Base-by-base conservation (phyloP, 2,113 vertebrate genomes). In the Oenanthe melanoleuca region DNA sequence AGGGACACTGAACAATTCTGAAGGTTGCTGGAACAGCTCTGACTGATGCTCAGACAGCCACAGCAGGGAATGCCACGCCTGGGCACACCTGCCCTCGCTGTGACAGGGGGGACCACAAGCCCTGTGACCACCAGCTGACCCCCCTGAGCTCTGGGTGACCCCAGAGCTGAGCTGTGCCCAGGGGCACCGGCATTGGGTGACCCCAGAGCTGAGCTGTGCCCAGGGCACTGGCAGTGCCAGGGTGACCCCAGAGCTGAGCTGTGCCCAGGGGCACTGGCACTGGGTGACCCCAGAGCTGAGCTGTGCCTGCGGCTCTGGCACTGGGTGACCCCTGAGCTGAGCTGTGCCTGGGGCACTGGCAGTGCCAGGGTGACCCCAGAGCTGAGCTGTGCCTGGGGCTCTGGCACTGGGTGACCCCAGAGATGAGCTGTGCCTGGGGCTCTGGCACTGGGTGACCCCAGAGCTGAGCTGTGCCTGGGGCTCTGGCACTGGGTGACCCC, bases 311-410 rank as follows among this genome's bases (percentile, higher is more conserved):
- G 89, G 93, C 74, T 0, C 12, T 25, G 74, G 53, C 3, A 26
- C 18, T 6, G 52, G 21, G 20, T 21, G 45, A 21, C 19, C 47
- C 0, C 66, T 50, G 89, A 84, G 38, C 82, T 72, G 90, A 91
- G 95, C 25, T 2, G 56, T 70, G 93, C 74, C 18, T 4, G 42
- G 42, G 42, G 44, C 44, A 20, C 44, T 45, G 44, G 44, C 44
- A 44, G 20, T 6, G 52, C 8, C 44, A 44, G 44, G 10, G 40
- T 44, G 18, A 19, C 44, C 45, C 0, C 66, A 53, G 89, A 80
- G 42, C 86, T 72, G 92, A 91, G 95, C 24, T 2, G 55, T 73
- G 63, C n/a, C n/a, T n/a, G n/a, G n/a, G n/a, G n/a, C n/a, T n/a
- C n/a, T n/a, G n/a, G n/a, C n/a, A n/a, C n/a, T n/a, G n/a, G n/a